Evolutionary conservation across 2,888 invertebrate species (phyloP), one percentile per base, ranked within the genome.

Genomic region (Clostera curtula): DNA sequence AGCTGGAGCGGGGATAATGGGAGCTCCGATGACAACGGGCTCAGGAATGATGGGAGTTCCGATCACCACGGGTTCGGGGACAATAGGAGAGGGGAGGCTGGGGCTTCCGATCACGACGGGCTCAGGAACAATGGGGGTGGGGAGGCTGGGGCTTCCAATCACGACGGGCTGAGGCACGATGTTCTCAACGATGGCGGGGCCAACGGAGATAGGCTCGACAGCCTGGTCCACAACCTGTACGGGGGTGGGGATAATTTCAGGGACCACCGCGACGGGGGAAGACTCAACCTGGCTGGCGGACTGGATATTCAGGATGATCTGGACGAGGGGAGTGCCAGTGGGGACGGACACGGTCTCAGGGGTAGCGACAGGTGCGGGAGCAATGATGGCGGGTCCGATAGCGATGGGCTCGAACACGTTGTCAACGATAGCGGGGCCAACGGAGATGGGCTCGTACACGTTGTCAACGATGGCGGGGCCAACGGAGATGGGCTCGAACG

Each of bases 271-370:
- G 0, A 25, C 29, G 23, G 34, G 19, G 25, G 40, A 29, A 9
- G 33, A 40, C 6, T 25, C 26, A 14, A 32, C 24, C 14, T 26
- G 8, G 15, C 14, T 31, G 19, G 30, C 24, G 39, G n/a, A 10
- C 15, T 60, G 53, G 39, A 63, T 50, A 42, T 62, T 65, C 22
- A 63, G 17, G 45, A 61, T 57, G 35, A 63, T 57, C 38, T 63
- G 59, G 23, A 65, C 38, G 17, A 58, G 34, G 3, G 59, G 42
- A 20, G 42, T 40, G 32, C 40, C 38, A 3, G 34, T 33, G 9
- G 40, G 34, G 25, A 26, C 34, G 16, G 34, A 25, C 17, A 29
- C 27, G 17, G 24, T 20, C 6, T 24, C 28, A 15, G 23, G 22
- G 13, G 5, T 31, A 18, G 44, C 36, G 15, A 27, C 31, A 1